Percentiles rank a stretch among this genome's conserved stretches.
These are phyloP conservation scores for Melanogrammus aeglefinus DNA, from an alignment of 2,797 vertebrate genomes.

Conservation along the genomic window DNA sequence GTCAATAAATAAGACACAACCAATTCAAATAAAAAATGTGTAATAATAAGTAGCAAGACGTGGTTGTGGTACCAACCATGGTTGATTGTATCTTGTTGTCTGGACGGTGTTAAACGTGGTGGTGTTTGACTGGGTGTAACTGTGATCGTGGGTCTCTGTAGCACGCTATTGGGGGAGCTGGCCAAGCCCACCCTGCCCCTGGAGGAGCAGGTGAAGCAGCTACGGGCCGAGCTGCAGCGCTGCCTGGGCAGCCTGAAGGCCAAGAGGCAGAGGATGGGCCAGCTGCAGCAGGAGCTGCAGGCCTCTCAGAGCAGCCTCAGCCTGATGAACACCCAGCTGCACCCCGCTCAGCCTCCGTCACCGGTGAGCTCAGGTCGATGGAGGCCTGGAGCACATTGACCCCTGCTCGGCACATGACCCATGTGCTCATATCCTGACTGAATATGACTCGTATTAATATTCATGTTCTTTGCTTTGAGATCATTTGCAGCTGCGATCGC, in stretches of 20 bases:
- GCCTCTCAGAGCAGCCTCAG: slow-evolving; percentile 60
- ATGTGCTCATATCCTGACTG: neutral
- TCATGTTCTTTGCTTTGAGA: neutral
- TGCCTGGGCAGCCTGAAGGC: slow-evolving; percentile 82
- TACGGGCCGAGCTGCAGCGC: slow-evolving; percentile 84
- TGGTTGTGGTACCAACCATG: no score
- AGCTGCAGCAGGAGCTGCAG: slow-evolving; percentile 79
- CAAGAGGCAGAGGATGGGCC: slow-evolving; percentile 82
- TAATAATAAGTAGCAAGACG: no score
- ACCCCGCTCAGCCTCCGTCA: slow-evolving; percentile 63
- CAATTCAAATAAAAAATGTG: no score
- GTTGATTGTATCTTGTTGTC: neutral
- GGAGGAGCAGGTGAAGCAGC: slow-evolving; percentile 77
- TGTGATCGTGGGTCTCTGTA: neutral
- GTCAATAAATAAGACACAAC: no score
- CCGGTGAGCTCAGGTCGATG: slow-evolving; percentile 61
- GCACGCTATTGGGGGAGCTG: slow-evolving; percentile 50
- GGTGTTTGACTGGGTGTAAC: neutral
- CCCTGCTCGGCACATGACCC: neutral
- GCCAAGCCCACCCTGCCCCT: slow-evolving; percentile 73
- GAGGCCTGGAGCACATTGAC: neutral
- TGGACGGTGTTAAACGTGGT: neutral
- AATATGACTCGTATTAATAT: neutral
- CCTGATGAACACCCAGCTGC: slow-evolving; percentile 68
- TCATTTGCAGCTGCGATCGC: neutral